Evolutionary conservation across 2,888 invertebrate species (phyloP).

Genomic region (Neoaliturus tenellus): DNA sequence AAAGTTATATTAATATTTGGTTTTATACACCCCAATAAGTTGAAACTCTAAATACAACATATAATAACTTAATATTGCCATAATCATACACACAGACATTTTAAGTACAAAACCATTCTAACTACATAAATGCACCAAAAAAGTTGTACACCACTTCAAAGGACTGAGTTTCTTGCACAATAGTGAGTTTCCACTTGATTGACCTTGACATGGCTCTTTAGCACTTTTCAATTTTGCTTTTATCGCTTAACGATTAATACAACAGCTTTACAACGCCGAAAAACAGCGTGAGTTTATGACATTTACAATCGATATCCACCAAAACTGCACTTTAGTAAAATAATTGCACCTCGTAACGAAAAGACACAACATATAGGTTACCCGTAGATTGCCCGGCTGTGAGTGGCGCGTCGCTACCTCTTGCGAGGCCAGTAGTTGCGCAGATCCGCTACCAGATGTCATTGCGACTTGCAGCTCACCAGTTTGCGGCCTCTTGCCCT

Average conservation of each 20-base stretch:
- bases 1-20: no score
- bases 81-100: not conserved
- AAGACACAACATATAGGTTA: constrained; percentile 15
- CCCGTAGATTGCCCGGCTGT: not conserved
- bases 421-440: constrained; percentile 72
- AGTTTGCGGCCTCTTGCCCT: constrained; percentile 87
- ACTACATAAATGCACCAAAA: not conserved
- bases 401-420: constrained; percentile 69
- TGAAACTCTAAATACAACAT: no score
- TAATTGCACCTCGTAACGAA: constrained; percentile 30
- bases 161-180: not conserved
- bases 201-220: no score
- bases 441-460: constrained; percentile 76
- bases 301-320: not conserved
- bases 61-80: not conserved
- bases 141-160: not conserved
- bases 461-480: constrained; percentile 89
- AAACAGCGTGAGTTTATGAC: not conserved
- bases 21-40: no score
- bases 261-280: not conserved
- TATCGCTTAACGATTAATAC: not conserved
- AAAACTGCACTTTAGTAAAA: not conserved
- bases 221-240: not conserved
- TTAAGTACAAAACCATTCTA: constrained; percentile 33
- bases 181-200: not conserved